Base-by-base conservation (phyloP, 2,797 vertebrate genomes). In the Squalus acanthias region DNA sequence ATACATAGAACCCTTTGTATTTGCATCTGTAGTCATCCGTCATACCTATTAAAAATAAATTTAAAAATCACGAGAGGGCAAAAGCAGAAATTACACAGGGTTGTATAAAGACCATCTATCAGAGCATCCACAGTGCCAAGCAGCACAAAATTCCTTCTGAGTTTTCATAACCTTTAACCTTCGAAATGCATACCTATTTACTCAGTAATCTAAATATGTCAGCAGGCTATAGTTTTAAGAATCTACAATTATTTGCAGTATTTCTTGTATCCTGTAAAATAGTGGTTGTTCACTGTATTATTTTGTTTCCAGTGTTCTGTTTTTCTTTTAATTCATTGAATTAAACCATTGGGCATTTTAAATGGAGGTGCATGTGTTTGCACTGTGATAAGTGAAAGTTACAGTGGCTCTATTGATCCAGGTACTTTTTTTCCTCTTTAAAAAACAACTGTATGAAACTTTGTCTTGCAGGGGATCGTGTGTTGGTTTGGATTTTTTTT, bases 241-340 rank as follows among this genome's bases (percentile, higher is more conserved):
- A 33, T 20, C 70, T n/a, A 15, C 26, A 76, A 72, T 60, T 95
- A 60, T 95, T 76, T 17, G 29, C 70, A 74, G 26, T 74, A 53
- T n/a, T 74, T 53, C 15, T 76, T 76, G 50, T n/a, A 7, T 72
- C 26, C 24, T 95, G 46, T 50, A 95, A 74, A 74, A 95, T 53
- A 39, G 69, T 70, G 92, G 20, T 5, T n/a, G 46, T 15, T 50
- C 26, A 13, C 29, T 74, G 94, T 17, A 74, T 76, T 33, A 63
- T 24, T 57, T 8, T 95, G 53, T 95, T 33, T 69, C 39, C 94
- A 24, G 70, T 76, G 12, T 1, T 33, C 70, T 95, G 39, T 70
- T 24, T 50, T 70, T 95, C 67, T 94, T 89, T 89, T 63, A 60
- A n/a, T 93, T 95, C 46, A 95, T 72, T n/a, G 29, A 95, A 95